A percentile compares a stretch with the other conserved stretches of the same genome.
Conservation (phyloP, 2,113 vertebrate species). For the Steatornis caripensis region DNA sequence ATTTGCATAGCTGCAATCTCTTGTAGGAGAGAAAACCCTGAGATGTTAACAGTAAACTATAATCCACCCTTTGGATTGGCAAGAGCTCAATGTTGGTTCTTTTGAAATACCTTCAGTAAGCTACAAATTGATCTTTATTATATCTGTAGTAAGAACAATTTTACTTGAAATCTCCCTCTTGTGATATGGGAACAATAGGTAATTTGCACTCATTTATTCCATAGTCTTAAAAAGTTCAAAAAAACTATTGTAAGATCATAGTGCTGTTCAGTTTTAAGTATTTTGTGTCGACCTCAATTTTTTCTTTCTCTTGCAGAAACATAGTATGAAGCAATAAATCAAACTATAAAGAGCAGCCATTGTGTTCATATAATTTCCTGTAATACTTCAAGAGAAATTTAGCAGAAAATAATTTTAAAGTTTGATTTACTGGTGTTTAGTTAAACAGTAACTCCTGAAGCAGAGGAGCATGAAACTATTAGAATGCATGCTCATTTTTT, state of each 20-base stretch:
- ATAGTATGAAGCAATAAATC: neutral
- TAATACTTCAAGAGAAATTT: conserved; percentile 33
- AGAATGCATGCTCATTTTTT: neutral
- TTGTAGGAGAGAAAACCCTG: neutral
- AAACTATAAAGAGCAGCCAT: neutral
- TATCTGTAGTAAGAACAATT: neutral
- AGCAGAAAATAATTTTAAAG: conserved; percentile 11
- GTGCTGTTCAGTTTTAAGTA: neutral
- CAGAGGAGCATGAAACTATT: neutral
- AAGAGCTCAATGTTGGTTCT: neutral
- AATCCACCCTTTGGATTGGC: neutral
- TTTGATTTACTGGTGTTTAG: conserved; percentile 17
- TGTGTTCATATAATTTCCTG: neutral
- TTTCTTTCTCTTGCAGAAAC: neutral
- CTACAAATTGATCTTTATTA: neutral
- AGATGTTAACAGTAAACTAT: neutral
- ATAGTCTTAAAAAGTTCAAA: neutral
- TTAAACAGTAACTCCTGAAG: conserved; percentile 13
- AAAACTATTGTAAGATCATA: neutral
- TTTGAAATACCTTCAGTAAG: neutral
- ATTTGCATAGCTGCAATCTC: neutral
- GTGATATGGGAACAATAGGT: neutral
- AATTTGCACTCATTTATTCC: neutral
- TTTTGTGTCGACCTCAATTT: neutral
- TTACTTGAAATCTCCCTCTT: neutral